phyloP scores from a whole-genome alignment of 2,797 vertebrate species.

The Bovichtus diacanthus region DNA sequence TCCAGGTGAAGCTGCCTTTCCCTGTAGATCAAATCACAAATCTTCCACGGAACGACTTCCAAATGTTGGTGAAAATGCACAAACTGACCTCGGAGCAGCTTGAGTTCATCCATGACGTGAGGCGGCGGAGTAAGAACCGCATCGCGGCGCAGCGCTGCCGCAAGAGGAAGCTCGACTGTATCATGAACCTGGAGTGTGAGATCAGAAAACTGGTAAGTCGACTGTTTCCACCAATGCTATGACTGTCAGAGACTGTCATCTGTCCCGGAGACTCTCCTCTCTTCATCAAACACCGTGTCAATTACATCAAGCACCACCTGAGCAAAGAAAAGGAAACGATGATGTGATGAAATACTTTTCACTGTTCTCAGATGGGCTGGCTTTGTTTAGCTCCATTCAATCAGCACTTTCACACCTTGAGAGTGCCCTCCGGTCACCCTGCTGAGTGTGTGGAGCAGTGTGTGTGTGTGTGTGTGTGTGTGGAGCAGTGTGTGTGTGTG shows the following conservation, averaged over 20 bases:
- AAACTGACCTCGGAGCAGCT: conserved; percentile 98
- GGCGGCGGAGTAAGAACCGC: conserved; percentile 96
- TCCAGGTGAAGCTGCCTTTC: conserved; percentile 98
- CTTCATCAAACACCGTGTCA: background rate
- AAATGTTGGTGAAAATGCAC: conserved; percentile 99
- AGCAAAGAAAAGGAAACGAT: background rate
- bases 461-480: too few relatives aligned
- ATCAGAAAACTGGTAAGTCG: conserved; percentile 95
- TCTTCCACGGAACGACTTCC: conserved; percentile 99
- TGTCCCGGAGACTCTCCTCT: background rate
- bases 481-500: too few relatives aligned
- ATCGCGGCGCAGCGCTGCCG: conserved; percentile 98
- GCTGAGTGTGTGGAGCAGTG: background rate
- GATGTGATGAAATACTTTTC: background rate
- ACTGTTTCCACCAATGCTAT: background rate
- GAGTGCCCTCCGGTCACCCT: background rate
- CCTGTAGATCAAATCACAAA: conserved; percentile 99
- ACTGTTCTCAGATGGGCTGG: background rate
- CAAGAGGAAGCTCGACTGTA: conserved; percentile 98
- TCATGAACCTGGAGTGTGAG: conserved; percentile 98
- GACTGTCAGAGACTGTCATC: background rate
- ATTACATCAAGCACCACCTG: background rate
- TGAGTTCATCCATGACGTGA: conserved; percentile 98
- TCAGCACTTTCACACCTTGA: background rate
- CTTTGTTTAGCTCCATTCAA: background rate